These are phyloP conservation scores for Malurus splendens DNA, from an alignment of 2,797 vertebrate species.

Conservation along the genomic window DNA sequence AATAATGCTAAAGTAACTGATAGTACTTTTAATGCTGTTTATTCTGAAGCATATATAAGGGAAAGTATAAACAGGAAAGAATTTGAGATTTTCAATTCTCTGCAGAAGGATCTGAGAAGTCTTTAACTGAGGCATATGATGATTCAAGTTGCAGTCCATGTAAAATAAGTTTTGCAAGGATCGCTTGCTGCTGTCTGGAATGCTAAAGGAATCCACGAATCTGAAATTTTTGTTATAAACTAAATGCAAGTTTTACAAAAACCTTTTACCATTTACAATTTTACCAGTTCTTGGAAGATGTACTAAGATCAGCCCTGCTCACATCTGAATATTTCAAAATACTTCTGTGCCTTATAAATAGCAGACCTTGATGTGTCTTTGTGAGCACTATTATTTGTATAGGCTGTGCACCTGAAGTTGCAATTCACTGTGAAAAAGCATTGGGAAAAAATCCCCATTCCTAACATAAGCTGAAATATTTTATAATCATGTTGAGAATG, in stretches of 20 bases:
- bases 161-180: not conserved
- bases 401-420: not conserved
- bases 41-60: not conserved
- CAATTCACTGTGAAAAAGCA: not conserved
- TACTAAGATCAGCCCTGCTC: not conserved
- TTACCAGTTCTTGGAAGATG: not conserved
- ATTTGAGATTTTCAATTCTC: not conserved
- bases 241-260: not conserved
- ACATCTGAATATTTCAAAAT: not conserved
- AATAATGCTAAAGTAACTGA: not conserved
- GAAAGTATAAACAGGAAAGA: not conserved
- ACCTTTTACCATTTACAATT: not conserved
- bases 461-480: not conserved
- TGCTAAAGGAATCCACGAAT: not conserved
- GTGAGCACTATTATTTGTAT: not conserved
- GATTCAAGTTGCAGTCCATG: not conserved
- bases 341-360: not conserved
- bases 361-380: not conserved
- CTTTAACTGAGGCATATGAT: not conserved
- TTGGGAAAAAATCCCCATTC: not conserved
- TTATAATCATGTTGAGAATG: not conserved
- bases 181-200: not conserved
- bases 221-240: not conserved
- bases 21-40: not conserved
- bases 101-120: not conserved